Evolutionary conservation across 1,140 invertebrate species (phyloP).

Genomic region (Drosophila yakuba): DNA sequence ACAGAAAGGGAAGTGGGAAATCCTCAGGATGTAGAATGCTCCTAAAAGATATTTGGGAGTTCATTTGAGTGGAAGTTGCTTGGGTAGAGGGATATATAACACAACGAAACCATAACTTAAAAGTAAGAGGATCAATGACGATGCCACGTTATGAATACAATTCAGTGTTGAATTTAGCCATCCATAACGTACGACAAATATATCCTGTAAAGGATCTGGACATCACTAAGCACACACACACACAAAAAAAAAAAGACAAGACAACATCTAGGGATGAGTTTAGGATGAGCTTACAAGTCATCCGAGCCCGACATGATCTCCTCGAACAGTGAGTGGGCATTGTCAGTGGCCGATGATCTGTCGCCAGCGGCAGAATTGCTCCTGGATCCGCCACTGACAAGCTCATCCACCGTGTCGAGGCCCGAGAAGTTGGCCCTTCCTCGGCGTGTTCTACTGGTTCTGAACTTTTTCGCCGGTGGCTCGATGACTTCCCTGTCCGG

Average conservation of each 20-base stretch:
- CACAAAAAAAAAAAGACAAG: background rate
- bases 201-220: slow-evolving; percentile 6
- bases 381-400: slow-evolving; percentile 48
- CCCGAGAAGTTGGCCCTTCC: slow-evolving; percentile 23
- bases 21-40: slow-evolving; percentile 26
- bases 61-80: slow-evolving; percentile 12
- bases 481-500: slow-evolving; percentile 5
- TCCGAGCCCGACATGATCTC: slow-evolving; percentile 65
- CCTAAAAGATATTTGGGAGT: slow-evolving; percentile 29
- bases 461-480: slow-evolving; percentile 49
- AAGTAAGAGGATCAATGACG: background rate
- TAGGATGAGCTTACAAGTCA: slow-evolving; percentile 36
- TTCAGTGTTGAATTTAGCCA: background rate
- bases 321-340: slow-evolving; percentile 57
- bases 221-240: slow-evolving; percentile 5
- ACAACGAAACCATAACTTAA: slow-evolving; percentile 7
- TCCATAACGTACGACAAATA: background rate
- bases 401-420: slow-evolving; percentile 46
- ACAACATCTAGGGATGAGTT: slow-evolving; percentile 19
- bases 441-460: slow-evolving; percentile 10
- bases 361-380: slow-evolving; percentile 51
- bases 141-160: background rate
- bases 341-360: slow-evolving; percentile 42
- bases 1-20: slow-evolving; percentile 20
- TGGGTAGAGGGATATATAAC: background rate